Conservation (phyloP, 2,113 vertebrate species). For the Gymnogyps californianus region DNA sequence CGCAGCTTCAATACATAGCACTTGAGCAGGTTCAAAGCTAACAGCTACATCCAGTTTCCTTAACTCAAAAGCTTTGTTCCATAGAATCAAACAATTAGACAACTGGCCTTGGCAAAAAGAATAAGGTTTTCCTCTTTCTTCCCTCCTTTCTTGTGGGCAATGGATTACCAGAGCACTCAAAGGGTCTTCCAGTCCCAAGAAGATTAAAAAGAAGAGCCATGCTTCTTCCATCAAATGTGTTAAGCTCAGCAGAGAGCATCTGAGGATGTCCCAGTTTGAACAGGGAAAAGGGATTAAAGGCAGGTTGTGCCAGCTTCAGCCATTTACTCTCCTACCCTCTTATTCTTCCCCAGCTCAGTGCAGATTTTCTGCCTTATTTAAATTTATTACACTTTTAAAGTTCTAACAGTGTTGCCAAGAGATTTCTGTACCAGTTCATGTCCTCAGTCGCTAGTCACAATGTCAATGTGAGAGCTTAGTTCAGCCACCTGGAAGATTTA, state of each 20-base stretch:
- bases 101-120: neutral
- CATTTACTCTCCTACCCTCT: neutral
- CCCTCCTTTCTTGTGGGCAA: neutral
- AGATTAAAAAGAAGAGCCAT: neutral
- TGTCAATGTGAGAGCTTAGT: neutral
- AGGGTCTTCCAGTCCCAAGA: neutral
- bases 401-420: neutral
- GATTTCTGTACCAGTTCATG: neutral
- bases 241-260: neutral
- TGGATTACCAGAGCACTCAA: neutral
- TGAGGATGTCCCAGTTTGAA: neutral
- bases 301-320: neutral
- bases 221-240: neutral
- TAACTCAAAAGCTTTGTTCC: neutral
- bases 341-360: neutral
- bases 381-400: neutral
- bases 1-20: neutral
- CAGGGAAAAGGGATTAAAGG: neutral
- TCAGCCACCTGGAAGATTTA: neutral
- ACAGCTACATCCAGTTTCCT: neutral
- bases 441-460: neutral
- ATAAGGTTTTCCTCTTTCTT: neutral
- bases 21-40: neutral
- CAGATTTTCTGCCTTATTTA: neutral
- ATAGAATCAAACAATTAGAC: neutral